These are phyloP conservation scores for Reticulitermes lucifugus DNA, from an alignment of 2,888 invertebrate genomes.

Conservation along the genomic window DNA sequence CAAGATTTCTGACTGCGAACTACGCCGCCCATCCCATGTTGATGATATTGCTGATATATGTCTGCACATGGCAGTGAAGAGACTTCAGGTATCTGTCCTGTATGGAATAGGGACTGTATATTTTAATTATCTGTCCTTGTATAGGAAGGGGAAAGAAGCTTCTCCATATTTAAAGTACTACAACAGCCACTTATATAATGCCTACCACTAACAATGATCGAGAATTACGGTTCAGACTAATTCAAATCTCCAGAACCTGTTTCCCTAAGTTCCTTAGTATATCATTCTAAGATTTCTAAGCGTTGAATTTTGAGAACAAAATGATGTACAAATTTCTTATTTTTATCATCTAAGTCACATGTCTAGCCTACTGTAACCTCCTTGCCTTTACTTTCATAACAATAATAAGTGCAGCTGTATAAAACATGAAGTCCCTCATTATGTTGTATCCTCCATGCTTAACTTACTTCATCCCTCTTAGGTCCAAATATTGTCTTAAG, in stretches of 20 bases:
- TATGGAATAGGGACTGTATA: neutral
- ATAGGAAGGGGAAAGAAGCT: neutral
- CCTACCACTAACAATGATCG: neutral
- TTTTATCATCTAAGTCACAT: no score
- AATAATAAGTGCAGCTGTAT: no score
- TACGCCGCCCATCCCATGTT: constrained; percentile 64
- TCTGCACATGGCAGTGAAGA: constrained; percentile 58
- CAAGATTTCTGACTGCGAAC: constrained; percentile 63
- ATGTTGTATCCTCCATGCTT: no score
- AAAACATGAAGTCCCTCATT: no score
- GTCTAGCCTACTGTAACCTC: no score
- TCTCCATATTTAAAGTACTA: neutral
- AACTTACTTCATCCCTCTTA: constrained; percentile 13
- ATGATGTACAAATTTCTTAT: no score
- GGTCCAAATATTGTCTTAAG: neutral
- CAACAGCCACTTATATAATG: neutral
- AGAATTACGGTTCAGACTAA: no score
- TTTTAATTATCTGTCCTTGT: neutral
- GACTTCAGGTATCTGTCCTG: constrained; percentile 54
- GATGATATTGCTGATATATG: constrained; percentile 63
- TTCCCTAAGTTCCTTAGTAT: no score
- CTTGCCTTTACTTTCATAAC: no score
- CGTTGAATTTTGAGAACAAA: no score
- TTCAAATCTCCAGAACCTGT: no score
- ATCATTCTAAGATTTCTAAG: no score